Evolutionary conservation across 2,113 vertebrate species (phyloP).

Genomic region (Oxyura jamaicensis): DNA sequence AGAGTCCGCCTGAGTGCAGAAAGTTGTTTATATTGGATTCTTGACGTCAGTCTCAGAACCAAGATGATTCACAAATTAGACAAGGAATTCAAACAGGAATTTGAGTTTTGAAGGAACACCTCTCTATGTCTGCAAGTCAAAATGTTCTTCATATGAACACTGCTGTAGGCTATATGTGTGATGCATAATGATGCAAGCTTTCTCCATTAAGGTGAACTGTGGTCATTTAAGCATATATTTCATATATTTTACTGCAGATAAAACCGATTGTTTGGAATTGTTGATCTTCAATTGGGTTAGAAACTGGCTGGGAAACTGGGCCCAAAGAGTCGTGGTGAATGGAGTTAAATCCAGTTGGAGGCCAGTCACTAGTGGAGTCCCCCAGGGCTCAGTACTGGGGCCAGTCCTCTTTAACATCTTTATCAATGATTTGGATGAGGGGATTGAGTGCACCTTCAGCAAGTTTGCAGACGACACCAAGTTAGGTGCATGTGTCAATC

Average conservation of each 20-base stretch:
- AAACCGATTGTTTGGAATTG: background rate
- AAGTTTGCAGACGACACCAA: too few relatives aligned
- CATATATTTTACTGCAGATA: background rate
- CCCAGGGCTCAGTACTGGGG: too few relatives aligned
- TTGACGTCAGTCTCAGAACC: background rate
- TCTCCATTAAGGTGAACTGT: background rate
- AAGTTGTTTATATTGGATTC: background rate
- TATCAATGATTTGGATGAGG: too few relatives aligned
- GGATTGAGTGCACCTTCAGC: too few relatives aligned
- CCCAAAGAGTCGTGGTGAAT: too few relatives aligned
- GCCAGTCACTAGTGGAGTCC: too few relatives aligned
- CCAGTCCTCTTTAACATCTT: too few relatives aligned
- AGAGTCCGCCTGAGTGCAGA: background rate
- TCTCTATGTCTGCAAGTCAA: background rate
- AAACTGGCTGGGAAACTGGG: too few relatives aligned
- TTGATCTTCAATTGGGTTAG: background rate
- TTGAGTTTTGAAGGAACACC: background rate
- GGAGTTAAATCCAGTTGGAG: too few relatives aligned
- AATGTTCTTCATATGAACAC: background rate
- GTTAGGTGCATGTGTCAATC: too few relatives aligned
- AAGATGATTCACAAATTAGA: conserved; percentile 9
- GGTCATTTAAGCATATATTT: background rate
- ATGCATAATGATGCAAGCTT: accelerated
- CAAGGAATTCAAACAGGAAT: background rate
- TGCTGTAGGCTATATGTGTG: background rate